Conservation (phyloP, 92 coral and sea anemone genomes). For the Ricordea florida region DNA sequence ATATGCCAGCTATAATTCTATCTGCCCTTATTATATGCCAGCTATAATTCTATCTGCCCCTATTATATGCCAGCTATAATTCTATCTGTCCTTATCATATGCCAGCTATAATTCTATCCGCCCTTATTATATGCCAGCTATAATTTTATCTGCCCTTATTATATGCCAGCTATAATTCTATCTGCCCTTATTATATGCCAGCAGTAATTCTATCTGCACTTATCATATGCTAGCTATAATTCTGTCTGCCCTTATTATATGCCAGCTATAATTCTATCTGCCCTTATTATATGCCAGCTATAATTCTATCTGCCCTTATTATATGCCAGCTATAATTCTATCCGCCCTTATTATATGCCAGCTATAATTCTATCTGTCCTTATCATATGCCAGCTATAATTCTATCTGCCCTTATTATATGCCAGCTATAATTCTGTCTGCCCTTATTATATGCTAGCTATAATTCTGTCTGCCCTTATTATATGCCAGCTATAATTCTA, state of each 20-base stretch:
- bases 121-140: constrained; percentile 3
- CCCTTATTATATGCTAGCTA: constrained; percentile 7
- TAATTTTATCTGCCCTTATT: too few relatives aligned
- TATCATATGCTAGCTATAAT: constrained; percentile 8
- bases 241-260: constrained; percentile 9
- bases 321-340: constrained; percentile 9
- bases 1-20: too few relatives aligned
- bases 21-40: too few relatives aligned
- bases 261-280: constrained; percentile 11
- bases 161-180: constrained; percentile 9
- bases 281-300: constrained; percentile 3
- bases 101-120: constrained; percentile 9
- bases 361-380: too few relatives aligned
- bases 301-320: too few relatives aligned
- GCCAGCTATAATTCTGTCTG: too few relatives aligned
- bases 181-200: constrained; percentile 5
- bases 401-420: constrained; percentile 5
- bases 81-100: too few relatives aligned
- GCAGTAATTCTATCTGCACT: too few relatives aligned
- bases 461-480: constrained; percentile 9
- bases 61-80: constrained; percentile 3
- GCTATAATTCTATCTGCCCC: constrained; percentile 11
- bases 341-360: constrained; percentile 2
- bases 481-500: too few relatives aligned
- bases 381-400: constrained; percentile 10